Conservation (phyloP, 2,797 vertebrate species). For the Pelodytes ibericus region DNA sequence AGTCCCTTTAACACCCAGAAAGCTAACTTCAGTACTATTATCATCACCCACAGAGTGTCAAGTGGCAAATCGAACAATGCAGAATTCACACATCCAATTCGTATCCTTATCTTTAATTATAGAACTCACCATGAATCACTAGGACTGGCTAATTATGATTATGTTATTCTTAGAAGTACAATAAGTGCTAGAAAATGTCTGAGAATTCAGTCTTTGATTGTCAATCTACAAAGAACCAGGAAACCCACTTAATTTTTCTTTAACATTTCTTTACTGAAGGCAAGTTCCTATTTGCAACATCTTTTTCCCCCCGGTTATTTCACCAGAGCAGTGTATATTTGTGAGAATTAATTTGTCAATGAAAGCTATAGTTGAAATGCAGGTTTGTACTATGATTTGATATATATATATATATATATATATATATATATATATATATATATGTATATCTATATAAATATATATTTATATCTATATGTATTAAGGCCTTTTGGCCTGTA, state of each 20-base stretch:
- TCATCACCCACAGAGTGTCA: neutral
- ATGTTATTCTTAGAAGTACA: slow-evolving; percentile 14
- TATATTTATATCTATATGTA: too few relatives aligned
- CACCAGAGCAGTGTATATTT: too few relatives aligned
- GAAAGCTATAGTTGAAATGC: too few relatives aligned
- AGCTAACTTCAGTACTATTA: too few relatives aligned
- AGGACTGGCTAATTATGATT: slow-evolving; percentile 17
- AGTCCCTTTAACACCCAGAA: too few relatives aligned
- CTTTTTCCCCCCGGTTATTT: neutral
- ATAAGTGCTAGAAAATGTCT: slow-evolving; percentile 16
- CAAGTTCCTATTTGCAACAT: neutral
- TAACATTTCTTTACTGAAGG: slow-evolving; percentile 20
- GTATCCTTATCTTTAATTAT: slow-evolving; percentile 18
- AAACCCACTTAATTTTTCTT: neutral
- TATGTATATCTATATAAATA: too few relatives aligned
- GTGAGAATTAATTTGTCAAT: too few relatives aligned
- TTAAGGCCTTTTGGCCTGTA: too few relatives aligned
- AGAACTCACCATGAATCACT: slow-evolving; percentile 16
- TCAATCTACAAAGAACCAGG: slow-evolving; percentile 21
- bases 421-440: too few relatives aligned
- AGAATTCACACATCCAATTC: neutral
- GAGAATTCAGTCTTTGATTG: slow-evolving; percentile 31
- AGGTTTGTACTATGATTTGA: too few relatives aligned
- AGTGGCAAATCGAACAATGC: neutral
- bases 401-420: too few relatives aligned